phyloP scores from a whole-genome alignment of 2,113 vertebrate species.

The Patagioenas fasciata region DNA sequence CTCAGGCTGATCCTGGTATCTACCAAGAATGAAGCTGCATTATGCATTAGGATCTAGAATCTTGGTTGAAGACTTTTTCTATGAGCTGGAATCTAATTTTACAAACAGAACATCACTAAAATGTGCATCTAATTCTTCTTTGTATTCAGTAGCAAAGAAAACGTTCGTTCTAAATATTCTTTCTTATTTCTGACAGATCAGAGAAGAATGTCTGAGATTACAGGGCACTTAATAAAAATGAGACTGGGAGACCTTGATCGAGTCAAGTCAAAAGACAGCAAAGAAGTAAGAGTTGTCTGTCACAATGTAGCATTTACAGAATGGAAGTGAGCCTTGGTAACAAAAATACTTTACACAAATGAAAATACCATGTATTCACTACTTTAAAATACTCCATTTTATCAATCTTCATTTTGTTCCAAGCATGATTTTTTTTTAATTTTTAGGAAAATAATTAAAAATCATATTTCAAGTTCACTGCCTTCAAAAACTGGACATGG shows the following conservation, averaged over 20 bases:
- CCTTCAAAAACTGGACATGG: neutral
- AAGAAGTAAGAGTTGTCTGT: conserved; percentile 82
- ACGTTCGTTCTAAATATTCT: neutral
- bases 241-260: conserved; percentile 90
- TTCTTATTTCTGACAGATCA: conserved; percentile 81
- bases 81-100: neutral
- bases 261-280: conserved; percentile 86
- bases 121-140: neutral
- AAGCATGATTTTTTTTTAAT: neutral
- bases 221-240: conserved; percentile 91
- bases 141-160: neutral
- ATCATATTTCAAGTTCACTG: neutral
- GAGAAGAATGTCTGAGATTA: conserved; percentile 94
- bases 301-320: neutral
- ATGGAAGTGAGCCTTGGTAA: neutral
- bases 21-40: neutral
- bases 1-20: neutral
- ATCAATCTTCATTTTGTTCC: neutral
- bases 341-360: neutral
- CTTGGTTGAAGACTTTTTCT: neutral
- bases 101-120: neutral
- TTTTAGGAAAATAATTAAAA: neutral
- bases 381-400: neutral
- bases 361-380: neutral
- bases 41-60: neutral